Evolutionary conservation across 2,888 invertebrate genomes (phyloP), one percentile per base, ranked within the genome.

Genomic region (Omphaloscelis lunosa): DNA sequence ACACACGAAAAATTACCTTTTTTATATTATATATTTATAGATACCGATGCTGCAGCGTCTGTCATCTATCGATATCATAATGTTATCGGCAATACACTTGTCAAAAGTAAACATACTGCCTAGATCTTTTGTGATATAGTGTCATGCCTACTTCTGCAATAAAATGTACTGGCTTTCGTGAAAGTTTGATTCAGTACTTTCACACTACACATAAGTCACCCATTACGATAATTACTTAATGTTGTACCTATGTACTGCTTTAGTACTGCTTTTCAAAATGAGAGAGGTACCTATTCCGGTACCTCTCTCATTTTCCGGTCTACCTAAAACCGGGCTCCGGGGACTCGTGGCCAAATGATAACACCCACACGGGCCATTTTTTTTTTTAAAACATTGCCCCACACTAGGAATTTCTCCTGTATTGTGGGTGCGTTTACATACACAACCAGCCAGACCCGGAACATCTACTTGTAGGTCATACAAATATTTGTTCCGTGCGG

Each of bases 1-100:
- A 29, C 4, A 61, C 29, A 20, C 12, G 0, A 34, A 53, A 45
- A 34, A 8, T 23, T 0, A 11, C 17, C 11, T 9, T 45, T 59
- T 11, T 34, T 20, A 20, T 48, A 45, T 29, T 12, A 34, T 27
- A 20, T 9, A 48, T 51, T 51, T 7, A 56, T 4, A 23, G 23
- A 72, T 41, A 27, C 17, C 53, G n/a, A 58, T 68, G n/a, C 41
- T 68, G 29, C 51, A 68, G 48, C 29, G 45, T 62, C 34, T 45
- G 58, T 17, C 58, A 70, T 74, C 65, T 65, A 59, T n/a, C 15
- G 12, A 61, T 80, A 79, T 45, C 63, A 29, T 65, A 59, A 39
- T 12, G 12, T 61, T 80, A 79, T 59, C 68, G n/a, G 56, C 61
- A 62, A 72, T 79, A 63, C 29, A 62, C 51, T 53, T 34, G 58